Base-by-base conservation (phyloP, 2,113 vertebrate genomes). In the Todiramphus saurophagus region DNA sequence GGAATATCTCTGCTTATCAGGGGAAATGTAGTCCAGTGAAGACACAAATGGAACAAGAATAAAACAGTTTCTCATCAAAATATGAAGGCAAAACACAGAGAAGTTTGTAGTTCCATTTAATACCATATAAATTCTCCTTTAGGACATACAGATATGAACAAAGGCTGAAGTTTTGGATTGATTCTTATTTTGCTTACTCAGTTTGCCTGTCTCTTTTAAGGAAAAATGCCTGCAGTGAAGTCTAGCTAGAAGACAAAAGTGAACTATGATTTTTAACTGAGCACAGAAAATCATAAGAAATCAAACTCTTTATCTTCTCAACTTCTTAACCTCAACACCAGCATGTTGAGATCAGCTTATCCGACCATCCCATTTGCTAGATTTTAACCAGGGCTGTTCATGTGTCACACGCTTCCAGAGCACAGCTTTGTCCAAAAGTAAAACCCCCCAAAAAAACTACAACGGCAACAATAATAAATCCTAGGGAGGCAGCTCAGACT, bases 401-500 rank as follows among this genome's bases (percentile, higher is more conserved):
- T 13, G 51, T 85, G 59, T 59, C 43, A 10, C 67, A 60, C 14
- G 13, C 62, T 83, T 69, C 30, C 63, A 94, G 51, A 94, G 24
- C 44, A 80, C 15, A 83, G 81, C 43, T 94, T 94, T 96, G 78
- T 68, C 77, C 83, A 43, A 67, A 87, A 93, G 72, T 80, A 70
- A 93, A 90, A 30, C 84, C 87, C 90, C 83, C 83, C 7, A 17
- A 88, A 90, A 75, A 88, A 91, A 92, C 93, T 25, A 55, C 56
- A 41, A 60, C 1, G 0, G 87, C 78, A 96, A 53, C 73, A 83
- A 75, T 76, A 87, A 93, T 91, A 93, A 94, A 73, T 74, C 83
- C 89, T 77, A 66, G 53, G 60, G 85, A 85, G 73, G 82, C 70
- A 94, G 83, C 58, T 97, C 64, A 91, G 93, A 75, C 89, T 78